Evolutionary conservation across 2,888 invertebrate species (phyloP).

Genomic region (Eubasilissa splendida): DNA sequence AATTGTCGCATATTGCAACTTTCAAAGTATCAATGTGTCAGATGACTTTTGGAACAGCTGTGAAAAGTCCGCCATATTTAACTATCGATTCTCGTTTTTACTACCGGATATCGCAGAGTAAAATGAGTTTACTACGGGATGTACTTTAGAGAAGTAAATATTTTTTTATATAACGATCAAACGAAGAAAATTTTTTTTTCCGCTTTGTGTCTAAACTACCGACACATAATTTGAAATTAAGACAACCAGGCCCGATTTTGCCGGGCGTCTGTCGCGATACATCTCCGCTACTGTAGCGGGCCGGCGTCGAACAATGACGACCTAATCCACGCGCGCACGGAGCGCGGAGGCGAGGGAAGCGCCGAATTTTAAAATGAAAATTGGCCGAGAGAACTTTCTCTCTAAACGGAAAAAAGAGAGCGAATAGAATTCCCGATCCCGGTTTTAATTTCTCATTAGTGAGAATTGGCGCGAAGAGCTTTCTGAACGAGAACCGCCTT

Average conservation of each 20-base stretch:
- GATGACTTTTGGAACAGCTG: too few relatives aligned
- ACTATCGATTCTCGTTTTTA: too few relatives aligned
- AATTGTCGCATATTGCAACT: too few relatives aligned
- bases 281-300: neutral
- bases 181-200: too few relatives aligned
- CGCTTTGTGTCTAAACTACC: too few relatives aligned
- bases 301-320: constrained; percentile 21
- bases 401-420: constrained; percentile 12
- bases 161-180: too few relatives aligned
- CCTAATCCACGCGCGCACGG: constrained; percentile 3
- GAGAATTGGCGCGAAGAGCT: constrained; percentile 38
- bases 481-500: constrained; percentile 3
- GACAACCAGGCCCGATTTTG: neutral
- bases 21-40: too few relatives aligned
- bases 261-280: neutral
- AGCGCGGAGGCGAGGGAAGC: neutral
- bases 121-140: too few relatives aligned
- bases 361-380: constrained; percentile 21
- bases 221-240: too few relatives aligned
- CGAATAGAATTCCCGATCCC: constrained; percentile 29
- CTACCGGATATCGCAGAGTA: too few relatives aligned
- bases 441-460: constrained; percentile 40
- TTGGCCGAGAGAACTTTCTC: constrained; percentile 4
- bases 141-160: too few relatives aligned
- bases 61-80: too few relatives aligned